These are phyloP conservation scores for Neodon shergylaensis DNA, from an alignment of 2,113 vertebrate species.

Conservation along the genomic window DNA sequence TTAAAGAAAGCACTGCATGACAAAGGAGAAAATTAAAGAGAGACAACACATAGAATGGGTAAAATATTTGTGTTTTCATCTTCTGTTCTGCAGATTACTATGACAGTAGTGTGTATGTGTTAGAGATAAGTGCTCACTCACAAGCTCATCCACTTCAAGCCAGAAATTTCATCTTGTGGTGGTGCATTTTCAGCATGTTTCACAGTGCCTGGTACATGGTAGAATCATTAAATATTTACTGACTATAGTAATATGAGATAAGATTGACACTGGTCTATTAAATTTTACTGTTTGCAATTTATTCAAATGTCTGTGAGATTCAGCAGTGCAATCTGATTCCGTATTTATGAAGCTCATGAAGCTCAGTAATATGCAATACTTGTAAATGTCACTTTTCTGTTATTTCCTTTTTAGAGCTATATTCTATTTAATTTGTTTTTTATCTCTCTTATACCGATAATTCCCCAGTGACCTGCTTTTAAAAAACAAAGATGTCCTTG, in stretches of 20 bases:
- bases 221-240: neutral
- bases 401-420: constrained; percentile 29
- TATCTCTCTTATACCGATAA: constrained; percentile 64
- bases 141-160: neutral
- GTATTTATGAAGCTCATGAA: constrained; percentile 60
- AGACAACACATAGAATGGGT: neutral
- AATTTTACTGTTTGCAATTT: constrained; percentile 59
- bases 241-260: neutral
- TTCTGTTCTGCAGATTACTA: neutral
- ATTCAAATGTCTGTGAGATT: constrained; percentile 75
- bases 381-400: constrained; percentile 44
- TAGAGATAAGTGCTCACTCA: neutral
- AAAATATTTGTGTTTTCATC: neutral
- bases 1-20: neutral
- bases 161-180: neutral
- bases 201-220: neutral
- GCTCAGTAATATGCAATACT: constrained; percentile 35
- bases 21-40: neutral
- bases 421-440: constrained; percentile 55
- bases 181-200: neutral
- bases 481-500: constrained; percentile 79
- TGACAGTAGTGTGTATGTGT: neutral
- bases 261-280: neutral
- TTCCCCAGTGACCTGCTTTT: constrained; percentile 73
- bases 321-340: constrained; percentile 57